Evolutionary conservation across 2,113 vertebrate species (phyloP), one percentile per base, ranked within the genome.

Genomic region (Lipotes vexillifer): DNA sequence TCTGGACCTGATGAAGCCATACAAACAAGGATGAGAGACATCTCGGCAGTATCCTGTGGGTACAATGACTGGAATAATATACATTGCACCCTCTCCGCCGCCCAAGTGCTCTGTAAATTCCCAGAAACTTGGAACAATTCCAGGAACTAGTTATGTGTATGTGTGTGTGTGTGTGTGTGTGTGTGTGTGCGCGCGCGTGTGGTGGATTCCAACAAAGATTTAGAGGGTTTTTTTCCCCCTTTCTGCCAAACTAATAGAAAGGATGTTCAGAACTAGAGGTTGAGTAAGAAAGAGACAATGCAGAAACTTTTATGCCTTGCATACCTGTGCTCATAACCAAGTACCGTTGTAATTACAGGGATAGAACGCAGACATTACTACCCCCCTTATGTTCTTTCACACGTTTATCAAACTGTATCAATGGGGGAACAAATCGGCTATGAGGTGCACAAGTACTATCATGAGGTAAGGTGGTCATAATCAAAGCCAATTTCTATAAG

Each of bases 321-420:
- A 89, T 4, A 65, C 13, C 25, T 49, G 55, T 68, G 36, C 8
- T 93, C 57, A 17, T 74, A 57, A 74, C 52, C 25, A 81, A 81
- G n/a, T 31, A 1, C 12, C 38, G 12, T 20, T 92, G 23, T 55
- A 86, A 78, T 92, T 78, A 72, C 15, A 90, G 17, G 66, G 27
- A 36, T 57, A 83, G 69, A 90, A 65, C 6, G 59, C 23, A 80
- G 63, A 57, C 38, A 33, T 63, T 13, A 52, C 31, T 63, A 82
- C 0, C 15, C 4, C 29, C n/a, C 65, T 90, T 49, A 49, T 2
- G 10, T 31, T 57, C 14, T 31, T 93, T 90, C 23, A 78, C 5
- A 25, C 5, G 12, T 87, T 94, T 80, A 59, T 92, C 31, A 92
- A 95, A 65, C 57, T 65, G 6, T 55, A 52, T n/a, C 88, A 59